Evolutionary conservation across 2,113 vertebrate genomes (phyloP).

Genomic region (Oreochromis spilurus): DNA sequence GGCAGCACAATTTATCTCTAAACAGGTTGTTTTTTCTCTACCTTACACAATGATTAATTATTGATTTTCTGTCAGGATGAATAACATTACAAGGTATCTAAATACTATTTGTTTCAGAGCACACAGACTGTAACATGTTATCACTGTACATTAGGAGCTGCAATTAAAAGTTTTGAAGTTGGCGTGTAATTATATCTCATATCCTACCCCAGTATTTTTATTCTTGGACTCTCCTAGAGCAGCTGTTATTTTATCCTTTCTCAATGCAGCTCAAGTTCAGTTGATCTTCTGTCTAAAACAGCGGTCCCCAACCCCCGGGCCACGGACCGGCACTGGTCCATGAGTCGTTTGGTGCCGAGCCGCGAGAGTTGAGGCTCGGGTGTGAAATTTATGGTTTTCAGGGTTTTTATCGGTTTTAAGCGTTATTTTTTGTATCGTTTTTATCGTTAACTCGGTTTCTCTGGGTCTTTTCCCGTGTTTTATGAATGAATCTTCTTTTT

Average conservation of each 20-base stretch:
- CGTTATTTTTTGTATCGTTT: fast-evolving
- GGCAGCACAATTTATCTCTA: neutral
- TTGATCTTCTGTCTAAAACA: neutral
- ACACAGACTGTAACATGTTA: neutral
- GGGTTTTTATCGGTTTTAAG: neutral
- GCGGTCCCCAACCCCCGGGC: fast-evolving
- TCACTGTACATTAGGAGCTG: neutral
- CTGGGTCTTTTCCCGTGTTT: neutral
- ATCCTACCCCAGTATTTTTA: neutral
- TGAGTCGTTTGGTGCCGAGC: neutral
- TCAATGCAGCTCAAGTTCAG: neutral
- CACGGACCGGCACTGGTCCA: fast-evolving
- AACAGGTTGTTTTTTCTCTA: neutral
- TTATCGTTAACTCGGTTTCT: neutral
- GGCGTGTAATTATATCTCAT: neutral
- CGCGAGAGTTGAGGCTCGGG: fast-evolving
- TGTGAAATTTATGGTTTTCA: fast-evolving
- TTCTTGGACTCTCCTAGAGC: neutral
- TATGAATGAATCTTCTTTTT: neutral
- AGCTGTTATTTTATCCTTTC: neutral
- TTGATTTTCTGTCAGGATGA: slow-evolving; percentile 30
- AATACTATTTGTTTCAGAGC: slow-evolving; percentile 3
- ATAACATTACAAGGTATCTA: slow-evolving; percentile 6
- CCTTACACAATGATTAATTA: slow-evolving; percentile 19
- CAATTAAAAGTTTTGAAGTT: neutral